These are phyloP conservation scores for Mormyrus hasselquistii DNA, from an alignment of 2,797 vertebrate species.

Conservation along the genomic window DNA sequence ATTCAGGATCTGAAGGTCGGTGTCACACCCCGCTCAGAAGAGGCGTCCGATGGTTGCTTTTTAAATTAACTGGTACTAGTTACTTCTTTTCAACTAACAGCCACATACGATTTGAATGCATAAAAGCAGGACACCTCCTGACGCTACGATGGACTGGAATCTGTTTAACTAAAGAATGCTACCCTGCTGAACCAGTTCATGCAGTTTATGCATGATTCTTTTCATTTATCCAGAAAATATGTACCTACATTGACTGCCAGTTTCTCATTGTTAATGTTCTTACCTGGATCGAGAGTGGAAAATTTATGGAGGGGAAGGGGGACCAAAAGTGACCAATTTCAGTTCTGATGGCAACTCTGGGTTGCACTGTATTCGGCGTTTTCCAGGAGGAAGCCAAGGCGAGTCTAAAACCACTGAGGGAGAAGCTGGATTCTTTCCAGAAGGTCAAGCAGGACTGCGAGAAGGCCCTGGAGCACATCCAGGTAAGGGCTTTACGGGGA, in stretches of 20 bases:
- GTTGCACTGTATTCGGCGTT: not conserved
- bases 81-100: not conserved
- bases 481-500: not conserved
- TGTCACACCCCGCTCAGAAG: not conserved
- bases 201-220: not conserved
- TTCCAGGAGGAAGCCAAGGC: conserved; percentile 21
- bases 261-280: not conserved
- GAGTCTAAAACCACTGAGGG: not conserved
- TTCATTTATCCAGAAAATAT: not conserved
- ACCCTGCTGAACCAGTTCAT: not conserved
- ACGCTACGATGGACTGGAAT: not conserved
- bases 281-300: not conserved
- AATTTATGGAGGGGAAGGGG: not conserved
- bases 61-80: not conserved
- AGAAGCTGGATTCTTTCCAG: conserved; percentile 18
- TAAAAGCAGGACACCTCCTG: not conserved
- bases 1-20: conserved; percentile 22
- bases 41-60: not conserved
- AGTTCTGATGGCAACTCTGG: too few relatives aligned
- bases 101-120: not conserved
- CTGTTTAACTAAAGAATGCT: not conserved
- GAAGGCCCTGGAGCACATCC: conserved; percentile 22
- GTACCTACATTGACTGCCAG: not conserved
- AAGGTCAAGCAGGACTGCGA: conserved; percentile 18
- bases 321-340: too few relatives aligned